A percentile compares a stretch with the other conserved stretches of the same genome.
Conservation (phyloP, 2,797 vertebrate genomes). For the Enteromius anoplus region DNA sequence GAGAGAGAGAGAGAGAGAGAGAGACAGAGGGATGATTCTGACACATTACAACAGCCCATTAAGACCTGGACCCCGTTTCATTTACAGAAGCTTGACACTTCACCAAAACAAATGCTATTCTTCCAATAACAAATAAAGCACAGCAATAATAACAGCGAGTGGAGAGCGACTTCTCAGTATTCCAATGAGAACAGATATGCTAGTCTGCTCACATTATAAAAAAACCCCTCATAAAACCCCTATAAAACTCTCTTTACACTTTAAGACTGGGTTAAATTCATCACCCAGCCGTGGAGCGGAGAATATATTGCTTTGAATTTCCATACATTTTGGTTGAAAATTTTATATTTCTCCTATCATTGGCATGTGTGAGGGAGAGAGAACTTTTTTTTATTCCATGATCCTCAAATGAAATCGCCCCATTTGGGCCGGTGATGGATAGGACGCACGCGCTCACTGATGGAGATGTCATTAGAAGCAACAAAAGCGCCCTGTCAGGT, state of each 20-base stretch:
- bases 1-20: conserved; percentile 6
- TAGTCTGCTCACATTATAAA: conserved; percentile 66
- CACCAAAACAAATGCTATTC: conserved; percentile 74
- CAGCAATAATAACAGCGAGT: conserved; percentile 56
- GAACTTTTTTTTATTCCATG: conserved; percentile 78
- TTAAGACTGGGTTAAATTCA: conserved; percentile 77
- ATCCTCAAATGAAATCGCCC: conserved; percentile 75
- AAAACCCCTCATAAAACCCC: conserved; percentile 27
- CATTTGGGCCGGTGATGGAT: conserved; percentile 77
- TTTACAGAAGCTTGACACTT: conserved; percentile 79
- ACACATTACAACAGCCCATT: conserved; percentile 73
- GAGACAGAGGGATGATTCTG: too few species aligned
- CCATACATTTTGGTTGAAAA: conserved; percentile 85
- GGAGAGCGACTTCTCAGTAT: conserved; percentile 69
- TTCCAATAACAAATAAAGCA: conserved; percentile 80
- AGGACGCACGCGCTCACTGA: conserved; percentile 49
- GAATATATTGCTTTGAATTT: conserved; percentile 87
- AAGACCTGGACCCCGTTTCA: conserved; percentile 67
- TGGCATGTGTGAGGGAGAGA: conserved; percentile 74
- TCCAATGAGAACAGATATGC: conserved; percentile 79
- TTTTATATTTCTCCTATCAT: conserved; percentile 83
- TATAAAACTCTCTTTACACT: conserved; percentile 73
- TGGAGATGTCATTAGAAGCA: conserved; percentile 48
- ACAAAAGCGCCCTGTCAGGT: conserved; percentile 55
- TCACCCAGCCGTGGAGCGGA: conserved; percentile 79